Conservation (phyloP, 1,140 invertebrate genomes). For the Scaptomyza montana region DNA sequence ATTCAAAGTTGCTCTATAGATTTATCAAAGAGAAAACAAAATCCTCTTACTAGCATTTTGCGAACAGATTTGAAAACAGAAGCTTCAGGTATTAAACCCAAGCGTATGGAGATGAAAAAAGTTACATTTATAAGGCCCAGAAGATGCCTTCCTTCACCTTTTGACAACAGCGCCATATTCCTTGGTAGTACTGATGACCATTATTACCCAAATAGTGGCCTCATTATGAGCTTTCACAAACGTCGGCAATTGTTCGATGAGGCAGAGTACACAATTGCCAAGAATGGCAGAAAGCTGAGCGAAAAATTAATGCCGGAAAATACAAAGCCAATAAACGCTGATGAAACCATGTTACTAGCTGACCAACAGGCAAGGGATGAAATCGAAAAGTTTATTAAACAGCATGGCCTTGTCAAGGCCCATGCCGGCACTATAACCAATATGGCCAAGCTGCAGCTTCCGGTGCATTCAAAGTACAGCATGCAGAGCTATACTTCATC, state of each 20-base stretch:
- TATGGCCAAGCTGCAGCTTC: too few species aligned
- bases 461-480: too few species aligned
- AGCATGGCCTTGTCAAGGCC: conserved; percentile 24
- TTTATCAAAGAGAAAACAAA: too few species aligned
- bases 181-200: background rate
- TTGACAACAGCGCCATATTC: background rate
- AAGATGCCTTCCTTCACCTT: background rate
- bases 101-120: too few species aligned
- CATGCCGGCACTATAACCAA: background rate
- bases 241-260: conserved; percentile 29
- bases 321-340: background rate
- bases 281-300: conserved; percentile 35
- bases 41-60: too few species aligned
- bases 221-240: conserved; percentile 10
- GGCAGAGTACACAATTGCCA: conserved; percentile 61
- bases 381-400: conserved; percentile 41
- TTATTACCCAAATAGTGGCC: background rate
- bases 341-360: background rate
- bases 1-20: too few species aligned
- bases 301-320: conserved; percentile 33
- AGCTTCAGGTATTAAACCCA: too few species aligned
- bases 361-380: conserved; percentile 19
- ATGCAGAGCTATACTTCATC: too few species aligned
- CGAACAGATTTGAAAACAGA: too few species aligned
- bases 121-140: background rate